Evolutionary conservation across 2,797 vertebrate species (phyloP), one percentile per base, ranked within the genome.

Genomic region (Aselliscus stoliczkanus): DNA sequence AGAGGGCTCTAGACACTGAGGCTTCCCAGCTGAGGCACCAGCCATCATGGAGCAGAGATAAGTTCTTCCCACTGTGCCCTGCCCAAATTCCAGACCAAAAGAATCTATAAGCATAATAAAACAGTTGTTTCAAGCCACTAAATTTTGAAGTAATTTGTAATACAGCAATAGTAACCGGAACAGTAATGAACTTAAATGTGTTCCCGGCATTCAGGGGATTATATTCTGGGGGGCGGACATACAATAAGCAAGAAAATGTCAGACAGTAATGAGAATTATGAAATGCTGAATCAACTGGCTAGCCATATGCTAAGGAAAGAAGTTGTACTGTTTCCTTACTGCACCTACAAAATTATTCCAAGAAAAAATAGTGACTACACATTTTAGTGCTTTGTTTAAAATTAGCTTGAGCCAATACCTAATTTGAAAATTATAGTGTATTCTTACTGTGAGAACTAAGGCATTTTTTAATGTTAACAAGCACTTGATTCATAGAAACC

Each of bases 351-450:
- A 88, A 77, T 20, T 11, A 73, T 79, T 79, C 20, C 31, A 50
- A 39, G 9, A 54, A 88, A 34, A 93, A 13, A 88, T 0, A 60
- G 39, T 65, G 34, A 34, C n/a, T 90, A 86, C 4, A 34, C 29
- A 92, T 92, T 81, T 81, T 37, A 92, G 58, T 54, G 31, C 47
- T 93, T 75, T 27, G 65, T 44, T 94, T 89, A 76, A 92, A 85
- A 65, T 58, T 65, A 64, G 18, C 75, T 82, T 72, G 39, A 79
- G 17, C 47, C n/a, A 82, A 89, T n/a, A 92, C 17, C 47, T 89
- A 60, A 93, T 44, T 37, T 73, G 67, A 80, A 96, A 88, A 62
- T 42, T 50, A 42, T 8, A 64, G n/a, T 64, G 20, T 83, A 90
- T 39, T 75, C 58, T 77, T 84, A 84, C 5, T 91, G 2, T 88